Evolutionary conservation across 2,113 vertebrate species (phyloP).

Genomic region (Alligator sinensis): DNA sequence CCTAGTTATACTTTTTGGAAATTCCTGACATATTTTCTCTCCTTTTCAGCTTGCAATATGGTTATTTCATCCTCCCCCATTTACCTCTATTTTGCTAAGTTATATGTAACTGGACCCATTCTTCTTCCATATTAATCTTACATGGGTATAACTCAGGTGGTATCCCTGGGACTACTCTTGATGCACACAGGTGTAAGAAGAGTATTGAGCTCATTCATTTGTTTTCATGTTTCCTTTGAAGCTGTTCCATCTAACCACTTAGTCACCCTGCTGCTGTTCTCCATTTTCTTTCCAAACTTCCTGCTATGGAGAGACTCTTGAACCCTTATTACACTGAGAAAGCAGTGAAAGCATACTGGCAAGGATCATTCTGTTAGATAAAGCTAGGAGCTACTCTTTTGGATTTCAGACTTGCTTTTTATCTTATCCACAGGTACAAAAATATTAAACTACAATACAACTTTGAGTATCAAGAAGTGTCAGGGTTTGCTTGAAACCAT

Average conservation of each 20-base stretch:
- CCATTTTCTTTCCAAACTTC: not conserved
- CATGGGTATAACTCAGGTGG: not conserved
- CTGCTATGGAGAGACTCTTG: not conserved
- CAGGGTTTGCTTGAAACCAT: not conserved
- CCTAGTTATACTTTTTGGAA: not conserved
- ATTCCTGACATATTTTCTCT: not conserved
- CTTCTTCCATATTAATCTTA: not conserved
- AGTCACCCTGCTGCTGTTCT: not conserved
- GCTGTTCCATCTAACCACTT: not conserved
- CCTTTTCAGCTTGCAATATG: not conserved
- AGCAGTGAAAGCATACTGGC: not conserved
- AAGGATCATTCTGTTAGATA: not conserved
- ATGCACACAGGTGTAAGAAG: not conserved
- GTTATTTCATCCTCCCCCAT: not conserved
- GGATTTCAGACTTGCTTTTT: not conserved
- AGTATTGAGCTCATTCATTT: not conserved
- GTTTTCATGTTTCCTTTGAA: not conserved
- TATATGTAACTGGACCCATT: not conserved
- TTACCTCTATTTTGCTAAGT: not conserved
- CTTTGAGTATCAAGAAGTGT: not conserved
- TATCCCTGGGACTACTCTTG: not conserved
- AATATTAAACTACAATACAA: not conserved
- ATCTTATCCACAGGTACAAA: not conserved
- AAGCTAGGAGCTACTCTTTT: not conserved
- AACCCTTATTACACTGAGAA: not conserved